Conservation (phyloP, 2,888 invertebrate species). For the Calameuta filiformis region DNA sequence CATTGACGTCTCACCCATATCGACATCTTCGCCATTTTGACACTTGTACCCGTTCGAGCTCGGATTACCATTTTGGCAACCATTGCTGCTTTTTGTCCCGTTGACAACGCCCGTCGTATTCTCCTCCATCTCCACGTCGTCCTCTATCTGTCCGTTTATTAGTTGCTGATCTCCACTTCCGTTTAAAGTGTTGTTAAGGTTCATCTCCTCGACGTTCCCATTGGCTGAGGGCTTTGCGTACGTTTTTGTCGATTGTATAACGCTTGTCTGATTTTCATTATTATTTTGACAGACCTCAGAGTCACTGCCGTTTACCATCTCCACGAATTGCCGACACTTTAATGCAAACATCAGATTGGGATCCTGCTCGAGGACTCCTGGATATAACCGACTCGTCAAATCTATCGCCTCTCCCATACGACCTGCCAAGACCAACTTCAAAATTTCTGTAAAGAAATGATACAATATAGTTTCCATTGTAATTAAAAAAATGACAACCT, state of each 20-base stretch:
- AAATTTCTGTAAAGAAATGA: constrained; percentile 78
- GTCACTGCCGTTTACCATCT: constrained; percentile 96
- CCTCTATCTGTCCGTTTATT: constrained; percentile 61
- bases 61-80: constrained; percentile 73
- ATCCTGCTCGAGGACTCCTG: constrained; percentile 92
- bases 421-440: constrained; percentile 90
- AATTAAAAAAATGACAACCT: neutral
- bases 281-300: constrained; percentile 69
- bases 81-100: constrained; percentile 64
- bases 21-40: constrained; percentile 78
- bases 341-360: constrained; percentile 93
- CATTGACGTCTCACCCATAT: constrained; percentile 73
- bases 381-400: constrained; percentile 88
- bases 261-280: constrained; percentile 75
- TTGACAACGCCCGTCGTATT: constrained; percentile 65
- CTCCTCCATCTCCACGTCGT: constrained; percentile 71
- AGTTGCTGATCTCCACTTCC: constrained; percentile 63
- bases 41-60: constrained; percentile 66
- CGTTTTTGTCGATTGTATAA: constrained; percentile 82
- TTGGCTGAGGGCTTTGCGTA: constrained; percentile 57
- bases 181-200: constrained; percentile 68
- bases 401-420: constrained; percentile 97
- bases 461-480: constrained; percentile 1
- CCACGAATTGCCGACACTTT: constrained; percentile 98
- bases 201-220: constrained; percentile 68